Percentiles rank a stretch among this genome's conserved stretches.
These are phyloP conservation scores for Volucella inanis DNA, from an alignment of 2,888 invertebrate species.

Conservation along the genomic window DNA sequence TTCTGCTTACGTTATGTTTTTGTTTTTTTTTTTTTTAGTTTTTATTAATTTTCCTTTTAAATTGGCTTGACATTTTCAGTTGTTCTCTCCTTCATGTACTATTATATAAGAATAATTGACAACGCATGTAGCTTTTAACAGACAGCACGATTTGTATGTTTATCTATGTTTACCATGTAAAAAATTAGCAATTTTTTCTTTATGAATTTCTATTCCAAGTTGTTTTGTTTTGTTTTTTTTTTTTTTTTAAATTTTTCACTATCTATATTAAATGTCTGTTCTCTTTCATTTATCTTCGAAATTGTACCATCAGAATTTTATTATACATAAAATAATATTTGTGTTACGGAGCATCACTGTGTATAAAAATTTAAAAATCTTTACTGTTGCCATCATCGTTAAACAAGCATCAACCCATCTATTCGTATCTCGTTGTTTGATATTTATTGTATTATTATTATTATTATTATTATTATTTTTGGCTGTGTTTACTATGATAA, in stretches of 20 bases:
- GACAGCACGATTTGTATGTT: conserved; percentile 44
- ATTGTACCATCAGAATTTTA: conserved; percentile 29
- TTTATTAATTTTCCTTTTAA: conserved; percentile 20
- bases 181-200: conserved; percentile 4
- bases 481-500: conserved; percentile 62
- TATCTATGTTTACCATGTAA: conserved; percentile 6
- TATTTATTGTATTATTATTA: conserved; percentile 34
- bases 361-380: conserved; percentile 36
- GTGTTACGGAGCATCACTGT: conserved; percentile 55
- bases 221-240: conserved; percentile 21
- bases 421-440: conserved; percentile 62
- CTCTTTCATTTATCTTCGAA: conserved; percentile 54
- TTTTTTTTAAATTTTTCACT: conserved; percentile 38
- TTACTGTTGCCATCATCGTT: conserved; percentile 68
- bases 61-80: conserved; percentile 54
- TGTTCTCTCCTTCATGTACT: conserved; percentile 23
- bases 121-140: conserved; percentile 55
- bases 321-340: conserved; percentile 37
- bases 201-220: conserved; percentile 4
- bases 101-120: background rate
- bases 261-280: conserved; percentile 34
- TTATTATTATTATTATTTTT: conserved; percentile 50
- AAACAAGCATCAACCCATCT: conserved; percentile 66
- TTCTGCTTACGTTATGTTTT: conserved; percentile 30
- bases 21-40: conserved; percentile 27